phyloP scores from a whole-genome alignment of 2,113 vertebrate genomes.

The Chloropsis hardwickii region DNA sequence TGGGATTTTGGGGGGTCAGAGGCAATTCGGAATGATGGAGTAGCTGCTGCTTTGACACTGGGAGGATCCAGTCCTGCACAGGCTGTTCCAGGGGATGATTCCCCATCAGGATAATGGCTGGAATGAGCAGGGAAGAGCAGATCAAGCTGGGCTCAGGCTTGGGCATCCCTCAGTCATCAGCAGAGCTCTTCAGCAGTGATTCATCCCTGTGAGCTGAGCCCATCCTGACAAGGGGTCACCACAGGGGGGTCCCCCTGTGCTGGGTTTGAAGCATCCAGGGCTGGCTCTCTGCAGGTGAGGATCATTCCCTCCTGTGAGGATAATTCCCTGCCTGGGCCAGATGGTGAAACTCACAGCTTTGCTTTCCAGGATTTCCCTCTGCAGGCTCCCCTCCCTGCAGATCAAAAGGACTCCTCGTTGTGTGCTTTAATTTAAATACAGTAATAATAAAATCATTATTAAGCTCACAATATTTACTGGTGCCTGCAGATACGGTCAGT shows the following conservation, averaged over 20 bases:
- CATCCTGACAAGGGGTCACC: background rate
- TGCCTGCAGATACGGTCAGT: background rate
- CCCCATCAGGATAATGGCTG: background rate
- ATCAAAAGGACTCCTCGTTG: accelerated
- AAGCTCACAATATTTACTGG: background rate
- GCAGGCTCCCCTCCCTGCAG: background rate
- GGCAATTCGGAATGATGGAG: accelerated
- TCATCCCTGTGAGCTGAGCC: background rate
- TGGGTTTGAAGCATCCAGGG: accelerated
- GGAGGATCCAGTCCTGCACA: background rate
- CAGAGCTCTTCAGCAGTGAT: background rate
- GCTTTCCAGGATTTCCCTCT: background rate
- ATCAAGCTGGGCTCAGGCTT: accelerated
- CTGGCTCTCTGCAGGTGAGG: background rate
- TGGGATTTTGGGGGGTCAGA: background rate
- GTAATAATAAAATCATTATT: background rate
- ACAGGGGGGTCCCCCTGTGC: background rate
- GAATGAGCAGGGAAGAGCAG: no score
- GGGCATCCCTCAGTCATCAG: background rate
- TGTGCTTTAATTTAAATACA: background rate
- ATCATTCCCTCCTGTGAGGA: background rate
- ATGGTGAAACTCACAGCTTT: background rate
- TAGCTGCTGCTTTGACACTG: background rate
- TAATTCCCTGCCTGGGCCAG: background rate
- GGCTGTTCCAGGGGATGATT: background rate